Percentiles rank a stretch among this genome's conserved stretches.
Conservation (phyloP, 2,888 invertebrate species). For the Yponomeuta sedellus region DNA sequence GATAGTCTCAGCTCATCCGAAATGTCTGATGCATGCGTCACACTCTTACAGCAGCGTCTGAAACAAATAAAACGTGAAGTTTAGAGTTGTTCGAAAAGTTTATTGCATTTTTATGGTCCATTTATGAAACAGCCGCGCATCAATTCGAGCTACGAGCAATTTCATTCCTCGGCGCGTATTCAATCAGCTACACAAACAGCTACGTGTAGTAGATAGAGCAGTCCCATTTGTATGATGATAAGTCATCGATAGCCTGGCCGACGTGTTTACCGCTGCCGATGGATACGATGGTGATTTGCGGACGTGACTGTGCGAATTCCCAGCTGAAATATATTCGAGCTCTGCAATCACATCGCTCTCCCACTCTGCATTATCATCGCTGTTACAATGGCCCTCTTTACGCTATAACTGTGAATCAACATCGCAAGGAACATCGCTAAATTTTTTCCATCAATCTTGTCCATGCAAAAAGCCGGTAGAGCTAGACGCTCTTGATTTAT, state of each 20-base stretch:
- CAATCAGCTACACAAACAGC: constrained; percentile 1
- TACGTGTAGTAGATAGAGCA: neutral
- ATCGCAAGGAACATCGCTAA: constrained; percentile 47
- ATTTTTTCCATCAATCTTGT: constrained; percentile 57
- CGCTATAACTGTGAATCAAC: constrained; percentile 44
- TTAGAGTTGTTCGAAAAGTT: neutral
- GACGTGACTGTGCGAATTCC: constrained; percentile 53
- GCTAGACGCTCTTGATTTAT: constrained; percentile 58
- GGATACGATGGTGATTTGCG: constrained; percentile 25
- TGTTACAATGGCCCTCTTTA: constrained; percentile 35
- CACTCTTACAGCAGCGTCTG: neutral
- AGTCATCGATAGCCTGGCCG: constrained; percentile 5
- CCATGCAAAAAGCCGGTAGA: constrained; percentile 51
- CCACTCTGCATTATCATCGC: constrained; percentile 41
- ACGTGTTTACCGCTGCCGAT: constrained; percentile 12
- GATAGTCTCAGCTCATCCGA: constrained; percentile 13
- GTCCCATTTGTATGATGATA: constrained; percentile 7
- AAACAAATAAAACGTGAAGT: neutral
- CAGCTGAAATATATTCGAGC: constrained; percentile 33
- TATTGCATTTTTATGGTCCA: neutral
- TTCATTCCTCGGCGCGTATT: neutral
- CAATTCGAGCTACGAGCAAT: neutral
- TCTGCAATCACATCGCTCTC: constrained; percentile 39
- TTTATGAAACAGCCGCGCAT: neutral
- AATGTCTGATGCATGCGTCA: constrained; percentile 1